phyloP scores from a whole-genome alignment of 1,140 invertebrate species.

The Heliconius hermathena region DNA sequence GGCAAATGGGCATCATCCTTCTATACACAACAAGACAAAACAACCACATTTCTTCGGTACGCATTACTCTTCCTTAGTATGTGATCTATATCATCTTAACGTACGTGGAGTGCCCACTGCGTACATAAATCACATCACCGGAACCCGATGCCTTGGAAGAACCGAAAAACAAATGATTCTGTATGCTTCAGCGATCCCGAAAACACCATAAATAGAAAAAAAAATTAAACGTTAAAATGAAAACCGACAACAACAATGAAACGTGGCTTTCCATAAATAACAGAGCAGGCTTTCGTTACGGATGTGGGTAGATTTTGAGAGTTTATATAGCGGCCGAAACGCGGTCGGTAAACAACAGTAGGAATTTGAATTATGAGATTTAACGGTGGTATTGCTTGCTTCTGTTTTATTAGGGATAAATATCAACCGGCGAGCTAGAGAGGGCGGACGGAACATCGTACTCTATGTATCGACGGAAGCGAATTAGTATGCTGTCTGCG shows the following conservation, averaged over 20 bases:
- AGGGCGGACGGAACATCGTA: conserved; percentile 47
- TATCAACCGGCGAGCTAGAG: conserved; percentile 60
- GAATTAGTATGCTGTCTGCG: conserved; percentile 68
- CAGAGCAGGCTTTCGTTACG: conserved; percentile 74
- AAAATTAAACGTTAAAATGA: conserved; percentile 77
- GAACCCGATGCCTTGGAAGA: conserved; percentile 58
- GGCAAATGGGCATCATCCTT: conserved; percentile 59
- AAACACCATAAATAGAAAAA: conserved; percentile 73
- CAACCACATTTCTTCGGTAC: conserved; percentile 57
- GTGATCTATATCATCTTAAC: conserved; percentile 53
- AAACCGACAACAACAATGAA: conserved; percentile 79
- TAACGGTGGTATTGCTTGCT: conserved; percentile 63
- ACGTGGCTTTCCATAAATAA: conserved; percentile 80
- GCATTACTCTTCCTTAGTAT: conserved; percentile 56
- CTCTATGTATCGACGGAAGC: conserved; percentile 69
- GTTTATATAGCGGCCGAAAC: conserved; percentile 71
- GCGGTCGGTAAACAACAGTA: conserved; percentile 67
- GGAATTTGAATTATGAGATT: conserved; percentile 78
- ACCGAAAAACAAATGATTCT: conserved; percentile 68
- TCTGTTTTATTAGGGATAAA: conserved; percentile 71
- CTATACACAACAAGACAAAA: conserved; percentile 62
- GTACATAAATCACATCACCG: conserved; percentile 64
- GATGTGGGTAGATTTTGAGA: conserved; percentile 79
- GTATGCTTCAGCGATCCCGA: conserved; percentile 60
- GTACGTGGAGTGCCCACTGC: conserved; percentile 53